Evolutionary conservation across 2,797 vertebrate species (phyloP), one percentile per base, ranked within the genome.

Genomic region (Enteromius trimaculatus): DNA sequence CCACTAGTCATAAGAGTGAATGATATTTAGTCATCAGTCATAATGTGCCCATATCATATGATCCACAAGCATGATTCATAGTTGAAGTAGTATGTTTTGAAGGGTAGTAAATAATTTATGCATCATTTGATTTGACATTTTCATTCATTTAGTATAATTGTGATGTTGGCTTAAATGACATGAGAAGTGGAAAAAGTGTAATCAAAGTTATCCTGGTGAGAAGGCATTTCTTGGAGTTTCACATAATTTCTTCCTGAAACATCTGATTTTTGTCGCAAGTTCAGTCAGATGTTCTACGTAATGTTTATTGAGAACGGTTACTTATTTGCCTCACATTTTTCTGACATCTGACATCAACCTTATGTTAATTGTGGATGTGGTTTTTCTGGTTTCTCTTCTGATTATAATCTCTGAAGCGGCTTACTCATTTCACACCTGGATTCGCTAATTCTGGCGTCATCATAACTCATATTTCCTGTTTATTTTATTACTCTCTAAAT

Each of bases 351-450:
- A 87, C 81, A 84, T 85, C 77, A 82, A 82, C 37, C 37, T 29
- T 31, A 9, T n/a, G 42, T 84, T 88, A 47, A 80, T 77, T 21
- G 68, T 80, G 86, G 85, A 88, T 91, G 89, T 87, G 87, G 87
- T 86, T 89, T 88, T 84, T 85, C 44, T 79, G 78, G 83, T 86
- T 89, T 92, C 58, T 89, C 51, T 72, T 88, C 77, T 86, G 88
- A 88, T 89, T 86, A 8, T 47, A 66, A 88, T 90, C 88, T 89
- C 79, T 87, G 65, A 87, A 85, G 80, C 83, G 86, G 84, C 79
- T 90, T 92, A 93, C 85, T 94, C 90, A 92, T 92, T 92, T 91
- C 88, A 86, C 84, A 71, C 64, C 51, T 60, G 76, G 77, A 80
- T 90, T 86, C 13, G 80, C 89, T 64, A 89, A 87, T 79, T 86